These are phyloP conservation scores for Nipponia nippon DNA, from an alignment of 2,113 vertebrate species.

Conservation along the genomic window DNA sequence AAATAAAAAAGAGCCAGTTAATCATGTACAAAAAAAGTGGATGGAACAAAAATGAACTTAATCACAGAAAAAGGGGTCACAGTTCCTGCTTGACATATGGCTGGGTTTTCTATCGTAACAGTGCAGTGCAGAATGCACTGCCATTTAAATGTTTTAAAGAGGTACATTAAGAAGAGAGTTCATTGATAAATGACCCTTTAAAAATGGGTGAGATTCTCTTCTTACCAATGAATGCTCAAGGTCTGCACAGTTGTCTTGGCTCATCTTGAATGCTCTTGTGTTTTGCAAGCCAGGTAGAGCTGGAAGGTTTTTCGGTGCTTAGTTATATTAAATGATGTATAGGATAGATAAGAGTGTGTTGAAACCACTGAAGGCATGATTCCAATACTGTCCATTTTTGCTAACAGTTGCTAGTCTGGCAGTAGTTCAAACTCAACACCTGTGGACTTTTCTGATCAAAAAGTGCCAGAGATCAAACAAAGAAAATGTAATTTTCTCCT, in stretches of 20 bases:
- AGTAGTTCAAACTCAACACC: neutral
- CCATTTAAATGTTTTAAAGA: conserved; percentile 4
- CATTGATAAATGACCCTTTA: conserved; percentile 13
- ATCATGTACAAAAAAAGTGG: neutral
- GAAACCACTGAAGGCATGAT: neutral
- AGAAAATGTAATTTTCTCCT: neutral
- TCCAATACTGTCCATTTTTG: neutral
- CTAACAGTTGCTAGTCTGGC: neutral
- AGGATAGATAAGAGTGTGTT: neutral
- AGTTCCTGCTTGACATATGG: neutral
- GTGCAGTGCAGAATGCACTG: neutral
- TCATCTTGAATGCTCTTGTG: neutral
- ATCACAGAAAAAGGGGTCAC: conserved; percentile 38
- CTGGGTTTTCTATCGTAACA: neutral
- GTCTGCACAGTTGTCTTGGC: neutral
- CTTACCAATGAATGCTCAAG: neutral
- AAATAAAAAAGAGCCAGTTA: conserved; percentile 8
- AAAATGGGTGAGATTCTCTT: neutral
- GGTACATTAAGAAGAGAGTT: neutral
- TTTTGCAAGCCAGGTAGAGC: neutral
- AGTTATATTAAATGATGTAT: neutral
- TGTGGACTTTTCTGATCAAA: neutral
- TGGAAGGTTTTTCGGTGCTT: neutral
- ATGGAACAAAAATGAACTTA: conserved; percentile 38
- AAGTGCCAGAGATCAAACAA: neutral